Base-by-base conservation (phyloP, 2,113 vertebrate genomes). In the Neodontobutis hainanensis region DNA sequence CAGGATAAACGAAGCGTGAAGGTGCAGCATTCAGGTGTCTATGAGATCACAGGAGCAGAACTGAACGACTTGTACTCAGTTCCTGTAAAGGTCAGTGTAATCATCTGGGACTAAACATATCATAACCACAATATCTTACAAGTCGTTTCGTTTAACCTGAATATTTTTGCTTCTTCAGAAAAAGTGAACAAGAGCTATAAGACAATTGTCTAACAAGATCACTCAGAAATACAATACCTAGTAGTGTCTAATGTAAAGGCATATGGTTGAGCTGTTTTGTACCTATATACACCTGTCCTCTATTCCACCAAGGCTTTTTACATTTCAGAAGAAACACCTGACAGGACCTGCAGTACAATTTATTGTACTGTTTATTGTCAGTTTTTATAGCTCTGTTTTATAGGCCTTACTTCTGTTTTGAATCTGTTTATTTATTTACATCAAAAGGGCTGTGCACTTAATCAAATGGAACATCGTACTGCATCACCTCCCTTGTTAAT, bases 1-100 rank as follows among this genome's bases (percentile, higher is more conserved):
- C 35, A 79, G 69, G 49, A 60, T n/a, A 66, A 64, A 34, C 0
- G 5, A 12, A 77, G 52, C 12, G 11, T 63, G 15, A 73, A 36
- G 34, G 11, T 50, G 50, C 40, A 9, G 0, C 32, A 32, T 16
- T 47, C 48, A 5, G 77, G 76, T 1, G 0, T 46, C 12, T 83
- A 77, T 11, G 70, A 34, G 40, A 48, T 51, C 12, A 70, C 61
- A 55, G 10, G 0, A 7, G 19, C 38, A 50, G 1, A 11, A 47
- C 6, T 42, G 4, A 57, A 14, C 2, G 5, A 60, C 16, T 7
- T 8, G 1, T 40, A 35, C 15, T 6, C 9, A 0, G 15, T 36
- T 38, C 47, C 51, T 49, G 8, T 52, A 5, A 48, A 11, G 65
- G 76, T 75, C 64, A 72, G 68, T 49, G 52, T 40, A 4, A n/a